phyloP scores from a whole-genome alignment of 2,888 invertebrate species.

The Salticus scenicus region DNA sequence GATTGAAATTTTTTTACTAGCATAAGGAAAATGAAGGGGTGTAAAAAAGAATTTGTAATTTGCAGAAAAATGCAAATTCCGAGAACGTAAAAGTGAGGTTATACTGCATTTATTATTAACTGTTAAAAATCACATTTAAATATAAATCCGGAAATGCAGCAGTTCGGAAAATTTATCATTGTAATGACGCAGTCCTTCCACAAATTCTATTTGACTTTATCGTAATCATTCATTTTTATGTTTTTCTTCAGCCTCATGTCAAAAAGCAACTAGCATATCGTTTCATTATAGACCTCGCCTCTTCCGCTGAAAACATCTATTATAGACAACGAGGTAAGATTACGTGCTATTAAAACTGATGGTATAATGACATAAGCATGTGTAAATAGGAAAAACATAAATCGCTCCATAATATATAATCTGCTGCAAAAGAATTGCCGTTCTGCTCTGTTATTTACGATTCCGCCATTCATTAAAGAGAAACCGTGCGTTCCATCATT shows the following conservation, averaged over 20 bases:
- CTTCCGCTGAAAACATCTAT: conserved; percentile 17
- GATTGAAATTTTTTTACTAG: too few relatives aligned
- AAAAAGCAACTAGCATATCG: too few relatives aligned
- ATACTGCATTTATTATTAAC: too few relatives aligned
- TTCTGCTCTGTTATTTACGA: conserved; percentile 24
- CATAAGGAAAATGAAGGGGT: too few relatives aligned
- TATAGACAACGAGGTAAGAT: conserved; percentile 16
- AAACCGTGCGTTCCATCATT: conserved; percentile 24
- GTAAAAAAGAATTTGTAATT: too few relatives aligned
- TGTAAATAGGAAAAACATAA: conserved; percentile 37
- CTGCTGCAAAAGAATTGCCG: conserved; percentile 24
- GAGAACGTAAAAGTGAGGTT: too few relatives aligned
- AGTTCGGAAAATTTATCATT: too few relatives aligned
- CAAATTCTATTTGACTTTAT: conserved; percentile 6
- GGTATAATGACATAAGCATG: conserved; percentile 19
- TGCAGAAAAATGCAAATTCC: too few relatives aligned
- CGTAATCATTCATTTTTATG: background rate
- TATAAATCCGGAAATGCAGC: too few relatives aligned
- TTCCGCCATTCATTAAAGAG: conserved; percentile 22
- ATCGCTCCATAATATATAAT: conserved; percentile 17
- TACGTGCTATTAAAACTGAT: conserved; percentile 20
- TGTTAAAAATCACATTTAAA: too few relatives aligned
- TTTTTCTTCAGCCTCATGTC: background rate
- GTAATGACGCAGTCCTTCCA: background rate
- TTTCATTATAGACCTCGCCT: too few relatives aligned